Base-by-base conservation (phyloP, 1,140 invertebrate species). In the Apis laboriosa region DNA sequence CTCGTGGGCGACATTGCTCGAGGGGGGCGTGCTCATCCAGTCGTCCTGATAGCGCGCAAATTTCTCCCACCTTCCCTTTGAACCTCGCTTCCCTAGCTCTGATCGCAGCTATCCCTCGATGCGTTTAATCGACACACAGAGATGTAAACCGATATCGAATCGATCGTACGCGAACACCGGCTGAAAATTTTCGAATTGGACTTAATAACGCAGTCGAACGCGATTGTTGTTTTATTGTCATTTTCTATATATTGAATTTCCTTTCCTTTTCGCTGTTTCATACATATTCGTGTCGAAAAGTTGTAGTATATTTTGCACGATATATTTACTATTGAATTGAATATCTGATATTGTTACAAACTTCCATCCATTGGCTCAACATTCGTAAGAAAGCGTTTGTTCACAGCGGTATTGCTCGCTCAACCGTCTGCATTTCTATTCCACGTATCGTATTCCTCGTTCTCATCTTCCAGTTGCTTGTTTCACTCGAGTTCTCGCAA, bases 21-120 rank as follows among this genome's bases (percentile, higher is more conserved):
- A 68, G 83, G 90, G 55, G 55, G 8, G n/a, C 4, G 86, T 89
- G 85, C 86, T 86, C 80, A 78, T 77, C 74, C 67, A 83, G 83
- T 88, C 67, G 76, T 86, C 66, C 60, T 70, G 74, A 83, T 74
- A 68, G 63, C 58, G 58, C 28, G 64, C 86, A 87, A 91, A 89
- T 89, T 80, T 82, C 53, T 77, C 84, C 61, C 68, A 78, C 75
- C 75, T 13, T 12, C 87, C 88, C 90, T 92, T 92, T 91, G 91
- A 92, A 89, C 88, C 86, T 84, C 4, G 84, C 49, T 78, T 67
- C 60, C 63, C 66, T 67, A 4, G 34, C 28, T 13, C 68, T 91
- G 90, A 92, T 92, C 90, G 90, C 85, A 89, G 88, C 85, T 90
- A 89, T 90, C 86, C 74, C 60, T 51, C 60, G 83, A 77, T 77